Evolutionary conservation across 2,888 invertebrate species (phyloP), one percentile per base, ranked within the genome.

Genomic region (Macrosoma leucophasiata): DNA sequence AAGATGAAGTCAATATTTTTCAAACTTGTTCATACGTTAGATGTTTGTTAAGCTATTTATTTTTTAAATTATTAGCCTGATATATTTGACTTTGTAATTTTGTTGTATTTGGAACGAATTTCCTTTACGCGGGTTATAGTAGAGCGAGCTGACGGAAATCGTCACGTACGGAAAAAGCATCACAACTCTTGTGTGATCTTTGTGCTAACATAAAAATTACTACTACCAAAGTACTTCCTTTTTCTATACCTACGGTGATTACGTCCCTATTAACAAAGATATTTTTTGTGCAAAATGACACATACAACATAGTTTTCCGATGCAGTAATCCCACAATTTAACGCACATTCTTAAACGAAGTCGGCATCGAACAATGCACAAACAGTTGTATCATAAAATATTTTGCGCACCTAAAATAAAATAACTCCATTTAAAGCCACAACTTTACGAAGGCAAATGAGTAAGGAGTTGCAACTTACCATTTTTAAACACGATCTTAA

Each of bases 351-450:
- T 34, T 34, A 22, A 24, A 27, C 11, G 23, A 58, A 62, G 46
- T 54, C 58, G 59, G 59, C 56, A 57, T 62, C 24, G 34, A 18
- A n/a, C n/a, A n/a, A n/a, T n/a, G n/a, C n/a, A 33, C 23, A 24
- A 30, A 24, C 31, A 58, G 62, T 65, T 56, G 50, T 57, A 60
- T 62, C 66, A 62, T 68, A 69, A 72, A 70, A 67, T 62, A 58
- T 55, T 63, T 62, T 52, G 56, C 64, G 58, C 57, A 53, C 54
- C 55, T 62, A 52, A 62, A 63, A 63, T 65, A 70, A 71, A 68
- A 67, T 58, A 63, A 66, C 55, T 54, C 57, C 52, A 48, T 50
- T 52, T 43, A 55, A 61, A 61, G 58, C 48, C 51, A 54, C 60
- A 62, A 59, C 57, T 56, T 57, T 59, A 56, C 57, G 52, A 55